phyloP scores from a whole-genome alignment of 2,113 vertebrate species.

The Thalassoma bifasciatum region DNA sequence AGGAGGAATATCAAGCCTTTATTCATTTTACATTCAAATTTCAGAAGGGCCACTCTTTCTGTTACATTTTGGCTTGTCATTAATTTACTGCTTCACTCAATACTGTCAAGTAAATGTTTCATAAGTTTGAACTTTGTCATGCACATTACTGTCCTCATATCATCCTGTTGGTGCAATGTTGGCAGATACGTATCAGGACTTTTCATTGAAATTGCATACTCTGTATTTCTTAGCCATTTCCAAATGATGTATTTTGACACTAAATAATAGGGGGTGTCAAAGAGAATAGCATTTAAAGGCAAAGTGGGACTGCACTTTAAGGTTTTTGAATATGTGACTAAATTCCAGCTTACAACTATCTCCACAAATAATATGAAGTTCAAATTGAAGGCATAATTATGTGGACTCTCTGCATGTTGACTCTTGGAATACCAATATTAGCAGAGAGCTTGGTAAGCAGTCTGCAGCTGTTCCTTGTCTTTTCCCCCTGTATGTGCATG shows the following conservation, averaged over 20 bases:
- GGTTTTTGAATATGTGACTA: background rate
- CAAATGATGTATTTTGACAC: background rate
- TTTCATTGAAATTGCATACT: background rate
- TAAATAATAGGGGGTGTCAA: background rate
- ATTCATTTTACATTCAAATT: background rate
- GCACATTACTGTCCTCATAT: background rate
- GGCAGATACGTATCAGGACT: background rate
- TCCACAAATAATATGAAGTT: too few relatives aligned
- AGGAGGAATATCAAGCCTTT: background rate
- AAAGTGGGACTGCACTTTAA: background rate
- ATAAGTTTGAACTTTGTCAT: background rate
- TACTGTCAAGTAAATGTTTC: background rate
- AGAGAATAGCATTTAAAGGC: background rate
- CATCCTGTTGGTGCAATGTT: background rate
- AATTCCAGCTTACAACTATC: background rate
- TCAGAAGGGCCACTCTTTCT: background rate
- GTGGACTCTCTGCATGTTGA: background rate
- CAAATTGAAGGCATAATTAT: background rate
- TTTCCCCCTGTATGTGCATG: background rate
- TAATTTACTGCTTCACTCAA: background rate
- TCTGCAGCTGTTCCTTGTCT: constrained; percentile 7
- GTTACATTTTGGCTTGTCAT: background rate
- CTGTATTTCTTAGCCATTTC: constrained; percentile 6
- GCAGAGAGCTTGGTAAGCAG: background rate
- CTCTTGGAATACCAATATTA: background rate